Evolutionary conservation across 2,888 invertebrate species (phyloP), one percentile per base, ranked within the genome.

Genomic region (Caradrina kadenii): DNA sequence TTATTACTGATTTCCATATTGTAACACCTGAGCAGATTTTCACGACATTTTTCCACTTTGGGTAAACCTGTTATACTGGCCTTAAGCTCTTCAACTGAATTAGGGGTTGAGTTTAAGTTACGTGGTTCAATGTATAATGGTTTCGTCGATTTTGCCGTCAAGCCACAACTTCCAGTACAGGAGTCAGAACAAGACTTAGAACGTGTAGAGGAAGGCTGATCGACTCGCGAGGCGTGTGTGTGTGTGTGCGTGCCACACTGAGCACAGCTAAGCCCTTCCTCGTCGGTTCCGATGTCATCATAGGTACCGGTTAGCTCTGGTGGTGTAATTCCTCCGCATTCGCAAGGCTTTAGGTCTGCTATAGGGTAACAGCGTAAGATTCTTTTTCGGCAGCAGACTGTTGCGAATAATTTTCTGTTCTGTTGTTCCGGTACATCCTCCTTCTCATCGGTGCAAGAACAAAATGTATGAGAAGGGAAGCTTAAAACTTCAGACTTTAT

Each of bases 1-100:
- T 50, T 22, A 8, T 31, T 35, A 35, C 17, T 19, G 45, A 15
- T 50, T 35, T 71, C 70, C 64, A 71, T 45, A 45, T 19, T 49
- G 35, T 73, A 42, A 55, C 64, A 56, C 2, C 17, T 72, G 5
- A 17, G 17, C 31, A 3, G 8, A 39, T 66, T 67, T 13, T 13
- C 22, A 11, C 7, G 42, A 64, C n/a, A 45, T 19, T 45, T 35
- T 35, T 35, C 49, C 50, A 6, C 10, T 22, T 17, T 17, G 19
- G 54, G 55, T 64, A 70, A 35, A n/a, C 70, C 73, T 7, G 55
- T 11, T 19, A 64, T n/a, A 64, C 70, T 71, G 42, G 64, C 49
- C 22, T 71, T 71, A n/a, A 71, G 70, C 55, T 71, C 70, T 13
- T 50, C 64, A 56, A 73, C 19, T 3, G 73, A 64, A 50, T 17